Percentiles rank a stretch among this genome's conserved stretches.
phyloP scores from a whole-genome alignment of 2,888 invertebrate genomes.

The Drosophila aldrichi region DNA sequence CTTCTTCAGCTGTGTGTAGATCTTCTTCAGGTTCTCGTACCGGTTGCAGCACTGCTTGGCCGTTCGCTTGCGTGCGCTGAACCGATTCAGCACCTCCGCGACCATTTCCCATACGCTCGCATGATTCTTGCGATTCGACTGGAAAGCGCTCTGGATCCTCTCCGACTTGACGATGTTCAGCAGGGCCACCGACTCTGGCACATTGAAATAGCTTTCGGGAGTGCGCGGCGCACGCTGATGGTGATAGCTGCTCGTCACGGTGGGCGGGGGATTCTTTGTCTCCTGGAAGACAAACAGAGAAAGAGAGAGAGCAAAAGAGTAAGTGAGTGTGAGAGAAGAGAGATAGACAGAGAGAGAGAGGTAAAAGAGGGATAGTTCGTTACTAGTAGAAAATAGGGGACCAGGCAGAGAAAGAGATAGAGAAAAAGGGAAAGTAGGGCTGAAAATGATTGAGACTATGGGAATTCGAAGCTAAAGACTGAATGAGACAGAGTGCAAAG shows the following conservation, averaged over 20 bases:
- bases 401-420: background rate
- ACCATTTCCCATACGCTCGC: slow-evolving; percentile 86
- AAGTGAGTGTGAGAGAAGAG: background rate
- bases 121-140: slow-evolving; percentile 85
- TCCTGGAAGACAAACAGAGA: slow-evolving; percentile 58
- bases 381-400: too few relatives aligned
- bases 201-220: slow-evolving; percentile 85
- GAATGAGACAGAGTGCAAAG: too few relatives aligned
- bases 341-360: background rate
- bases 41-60: slow-evolving; percentile 85
- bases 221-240: slow-evolving; percentile 85
- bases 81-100: slow-evolving; percentile 84
- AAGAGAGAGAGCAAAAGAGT: background rate
- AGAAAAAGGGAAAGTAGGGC: too few relatives aligned
- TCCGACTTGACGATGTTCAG: slow-evolving; percentile 85
- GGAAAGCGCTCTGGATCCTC: slow-evolving; percentile 85
- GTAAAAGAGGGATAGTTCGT: background rate
- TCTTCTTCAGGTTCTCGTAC: slow-evolving; percentile 85
- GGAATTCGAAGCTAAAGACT: too few relatives aligned
- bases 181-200: slow-evolving; percentile 84
- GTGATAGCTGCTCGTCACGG: slow-evolving; percentile 77
- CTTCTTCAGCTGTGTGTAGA: slow-evolving; percentile 85
- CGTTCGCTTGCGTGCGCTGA: slow-evolving; percentile 84
- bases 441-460: too few relatives aligned
- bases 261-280: slow-evolving; percentile 72